These are phyloP conservation scores for Drosophila nigricruria DNA, from an alignment of 2,888 invertebrate species.

Conservation along the genomic window DNA sequence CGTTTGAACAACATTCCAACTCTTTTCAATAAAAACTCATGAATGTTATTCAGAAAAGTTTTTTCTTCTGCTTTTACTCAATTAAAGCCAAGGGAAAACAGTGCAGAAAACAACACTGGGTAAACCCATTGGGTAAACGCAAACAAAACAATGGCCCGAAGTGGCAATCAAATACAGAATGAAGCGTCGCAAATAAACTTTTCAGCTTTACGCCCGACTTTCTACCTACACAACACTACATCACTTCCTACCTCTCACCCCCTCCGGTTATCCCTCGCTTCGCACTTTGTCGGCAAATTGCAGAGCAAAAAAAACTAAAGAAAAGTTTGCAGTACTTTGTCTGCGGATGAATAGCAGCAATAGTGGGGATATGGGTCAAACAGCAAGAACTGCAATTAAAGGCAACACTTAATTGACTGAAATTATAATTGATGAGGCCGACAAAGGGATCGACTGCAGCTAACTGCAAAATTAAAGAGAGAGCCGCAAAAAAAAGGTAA, in stretches of 20 bases:
- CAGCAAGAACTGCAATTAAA: slow-evolving; percentile 48
- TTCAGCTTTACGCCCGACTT: slow-evolving; percentile 1
- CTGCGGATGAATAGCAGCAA: slow-evolving; percentile 7
- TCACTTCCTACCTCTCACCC: background rate
- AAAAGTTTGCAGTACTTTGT: slow-evolving; percentile 20
- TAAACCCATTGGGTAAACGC: slow-evolving; percentile 14
- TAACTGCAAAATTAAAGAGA: background rate
- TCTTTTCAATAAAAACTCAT: slow-evolving; percentile 35
- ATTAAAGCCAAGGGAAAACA: slow-evolving; percentile 25
- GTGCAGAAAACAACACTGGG: slow-evolving; percentile 3
- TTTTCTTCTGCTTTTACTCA: slow-evolving; percentile 25
- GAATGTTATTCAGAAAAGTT: slow-evolving; percentile 36
- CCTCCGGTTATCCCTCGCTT: background rate
- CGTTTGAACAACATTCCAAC: background rate
- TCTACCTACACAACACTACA: background rate
- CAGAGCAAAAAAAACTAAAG: background rate
- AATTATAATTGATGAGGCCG: slow-evolving; percentile 63
- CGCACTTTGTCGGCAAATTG: slow-evolving; percentile 35
- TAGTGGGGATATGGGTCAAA: slow-evolving; percentile 57
- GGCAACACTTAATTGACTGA: slow-evolving; percentile 52
- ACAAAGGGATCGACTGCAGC: slow-evolving; percentile 19
- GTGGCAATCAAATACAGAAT: slow-evolving; percentile 44
- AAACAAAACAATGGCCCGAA: slow-evolving; percentile 39
- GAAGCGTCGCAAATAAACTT: slow-evolving; percentile 40
- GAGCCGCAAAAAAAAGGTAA: too few species aligned